Base-by-base conservation (phyloP, 2,888 invertebrate species). In the Venustoraphidia nigricollis region DNA sequence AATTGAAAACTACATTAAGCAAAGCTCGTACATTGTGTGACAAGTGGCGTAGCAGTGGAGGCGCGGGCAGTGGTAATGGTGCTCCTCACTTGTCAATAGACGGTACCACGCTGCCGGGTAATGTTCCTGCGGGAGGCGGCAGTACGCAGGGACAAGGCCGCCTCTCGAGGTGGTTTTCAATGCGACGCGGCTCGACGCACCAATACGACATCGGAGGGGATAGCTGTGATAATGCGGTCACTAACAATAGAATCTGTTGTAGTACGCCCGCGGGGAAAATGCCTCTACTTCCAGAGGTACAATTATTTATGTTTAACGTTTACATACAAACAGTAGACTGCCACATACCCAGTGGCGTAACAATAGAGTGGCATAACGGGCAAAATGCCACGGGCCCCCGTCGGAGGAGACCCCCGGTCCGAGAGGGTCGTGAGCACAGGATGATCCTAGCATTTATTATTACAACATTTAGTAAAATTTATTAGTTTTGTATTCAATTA, bases 131-230 rank as follows among this genome's bases (percentile, higher is more conserved):
- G 59, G 50, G 60, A 55, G 55, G 55, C 53, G 48, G 53, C 8
- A 50, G 52, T 10, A 56, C 58, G n/a, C 52, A 54, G 14, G 61
- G 60, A 42, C 59, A 83, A 56, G 85, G 88, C 52, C 73, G 86
- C 49, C 73, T 91, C 44, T 83, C 89, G 36, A 75, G 92, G 56
- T 91, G 90, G 89, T 92, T 91, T 72, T 90, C 89, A 59, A 86
- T 91, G 53, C 71, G 90, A 39, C 75, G 89, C 52, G 84, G 86
- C 41, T 83, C 84, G 53, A 72, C 81, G n/a, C 83, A 86, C 66
- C 88, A 88, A 60, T 88, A 87, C 65, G 88, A 88, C 61, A 79
- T 81, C 52, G 79, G 71, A 45, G 68, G 41, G 9, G 41, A 34
- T 41, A 11, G 45, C 14, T 27, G 14, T 35, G 13, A 35, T 34